phyloP scores from a whole-genome alignment of 2,113 vertebrate genomes.

The Eupsittula cactorum region DNA sequence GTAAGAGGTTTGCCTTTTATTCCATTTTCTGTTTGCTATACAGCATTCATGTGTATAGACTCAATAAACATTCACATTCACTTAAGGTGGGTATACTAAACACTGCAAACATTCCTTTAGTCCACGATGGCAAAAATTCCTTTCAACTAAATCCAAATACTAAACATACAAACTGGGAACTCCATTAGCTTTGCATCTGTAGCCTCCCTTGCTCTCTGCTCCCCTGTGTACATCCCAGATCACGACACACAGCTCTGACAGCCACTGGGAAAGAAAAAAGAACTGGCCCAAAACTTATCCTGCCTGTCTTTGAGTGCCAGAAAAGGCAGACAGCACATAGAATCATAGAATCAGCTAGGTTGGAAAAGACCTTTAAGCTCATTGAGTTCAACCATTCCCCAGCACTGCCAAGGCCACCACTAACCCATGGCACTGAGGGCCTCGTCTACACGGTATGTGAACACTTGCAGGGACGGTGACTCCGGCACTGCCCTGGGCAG shows the following conservation, averaged over 20 bases:
- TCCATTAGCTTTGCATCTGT: background rate
- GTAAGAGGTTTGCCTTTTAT: background rate
- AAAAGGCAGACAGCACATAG: background rate
- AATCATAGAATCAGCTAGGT: background rate
- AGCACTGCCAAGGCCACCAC: background rate
- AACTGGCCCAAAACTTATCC: background rate
- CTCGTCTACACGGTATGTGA: fast-evolving
- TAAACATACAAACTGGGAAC: background rate
- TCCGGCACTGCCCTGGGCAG: background rate
- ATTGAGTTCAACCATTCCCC: background rate
- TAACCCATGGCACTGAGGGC: background rate
- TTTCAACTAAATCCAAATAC: constrained; percentile 18
- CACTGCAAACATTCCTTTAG: background rate
- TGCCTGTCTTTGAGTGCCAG: background rate
- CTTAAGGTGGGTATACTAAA: background rate
- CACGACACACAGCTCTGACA: background rate
- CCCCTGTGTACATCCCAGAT: background rate
- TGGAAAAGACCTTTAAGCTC: background rate
- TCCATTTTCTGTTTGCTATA: background rate
- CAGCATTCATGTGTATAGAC: background rate
- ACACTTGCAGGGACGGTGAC: background rate
- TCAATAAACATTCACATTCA: background rate
- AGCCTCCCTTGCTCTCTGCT: background rate
- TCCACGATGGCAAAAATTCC: background rate
- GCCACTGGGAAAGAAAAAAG: background rate